These are phyloP conservation scores for Sesamia inferens DNA, from an alignment of 2,888 invertebrate species.

Conservation along the genomic window DNA sequence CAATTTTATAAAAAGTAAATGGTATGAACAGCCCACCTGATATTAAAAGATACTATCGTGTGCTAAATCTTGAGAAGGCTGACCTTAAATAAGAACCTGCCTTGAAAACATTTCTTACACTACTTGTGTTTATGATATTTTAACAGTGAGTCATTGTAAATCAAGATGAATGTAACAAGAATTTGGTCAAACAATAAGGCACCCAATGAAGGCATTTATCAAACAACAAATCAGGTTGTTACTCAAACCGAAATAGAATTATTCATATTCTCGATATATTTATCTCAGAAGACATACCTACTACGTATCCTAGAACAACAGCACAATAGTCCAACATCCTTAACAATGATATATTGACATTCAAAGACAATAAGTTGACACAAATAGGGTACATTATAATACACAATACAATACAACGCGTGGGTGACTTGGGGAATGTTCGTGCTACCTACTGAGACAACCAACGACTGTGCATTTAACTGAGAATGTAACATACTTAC, in stretches of 20 bases:
- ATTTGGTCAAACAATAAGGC: slow-evolving; percentile 45
- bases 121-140: slow-evolving; percentile 24
- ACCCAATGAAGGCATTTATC: slow-evolving; percentile 45
- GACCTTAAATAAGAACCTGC: slow-evolving; percentile 43
- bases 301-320: slow-evolving; percentile 54
- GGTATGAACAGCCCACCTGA: slow-evolving; percentile 51
- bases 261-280: slow-evolving; percentile 57
- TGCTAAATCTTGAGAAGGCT: slow-evolving; percentile 52
- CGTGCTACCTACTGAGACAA: slow-evolving; percentile 55
- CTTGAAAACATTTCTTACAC: slow-evolving; percentile 39
- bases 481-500: slow-evolving; percentile 46
- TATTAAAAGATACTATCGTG: slow-evolving; percentile 54
- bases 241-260: slow-evolving; percentile 55
- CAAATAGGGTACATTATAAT: slow-evolving; percentile 71
- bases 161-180: slow-evolving; percentile 30
- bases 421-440: slow-evolving; percentile 64
- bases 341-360: slow-evolving; percentile 69
- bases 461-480: slow-evolving; percentile 48
- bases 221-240: slow-evolving; percentile 50
- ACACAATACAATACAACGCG: slow-evolving; percentile 68
- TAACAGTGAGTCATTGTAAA: slow-evolving; percentile 37
- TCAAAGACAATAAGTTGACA: slow-evolving; percentile 76
- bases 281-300: slow-evolving; percentile 54
- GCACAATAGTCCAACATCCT: slow-evolving; percentile 65
- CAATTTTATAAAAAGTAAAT: slow-evolving; percentile 51